These are phyloP conservation scores for Lepus europaeus DNA, from an alignment of 2,113 vertebrate genomes.

Conservation along the genomic window DNA sequence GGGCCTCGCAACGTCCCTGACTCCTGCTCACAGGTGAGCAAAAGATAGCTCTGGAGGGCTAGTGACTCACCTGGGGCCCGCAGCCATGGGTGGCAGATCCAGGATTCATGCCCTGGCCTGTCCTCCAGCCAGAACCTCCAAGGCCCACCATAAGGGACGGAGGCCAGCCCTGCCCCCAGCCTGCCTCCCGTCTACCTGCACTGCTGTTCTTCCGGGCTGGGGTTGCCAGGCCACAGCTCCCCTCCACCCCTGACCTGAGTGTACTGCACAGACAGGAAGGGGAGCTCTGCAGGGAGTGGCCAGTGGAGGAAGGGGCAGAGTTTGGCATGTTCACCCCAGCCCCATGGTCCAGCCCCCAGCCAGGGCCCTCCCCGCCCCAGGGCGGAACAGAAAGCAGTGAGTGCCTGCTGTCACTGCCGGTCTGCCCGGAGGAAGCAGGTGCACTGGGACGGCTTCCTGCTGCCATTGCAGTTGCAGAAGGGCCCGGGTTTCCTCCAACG, in stretches of 20 bases:
- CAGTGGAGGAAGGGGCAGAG: slow-evolving; percentile 20
- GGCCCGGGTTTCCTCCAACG: slow-evolving; percentile 56
- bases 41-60: slow-evolving; percentile 28
- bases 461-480: slow-evolving; percentile 39
- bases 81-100: not conserved
- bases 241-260: not conserved
- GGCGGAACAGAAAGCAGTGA: slow-evolving; percentile 66
- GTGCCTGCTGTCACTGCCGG: not conserved
- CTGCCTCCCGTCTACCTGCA: not conserved
- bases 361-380: not conserved
- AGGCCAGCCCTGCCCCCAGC: not conserved
- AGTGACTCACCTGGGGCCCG: not conserved
- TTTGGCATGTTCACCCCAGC: not conserved
- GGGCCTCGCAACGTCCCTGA: not conserved
- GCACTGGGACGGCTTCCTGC: slow-evolving; percentile 78
- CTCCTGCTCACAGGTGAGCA: not conserved
- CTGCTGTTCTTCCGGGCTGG: not conserved
- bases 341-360: not conserved
- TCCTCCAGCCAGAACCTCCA: not conserved
- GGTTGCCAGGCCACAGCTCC: not conserved
- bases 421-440: slow-evolving; percentile 80
- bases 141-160: not conserved
- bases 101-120: not conserved
- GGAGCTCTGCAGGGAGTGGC: slow-evolving; percentile 11
- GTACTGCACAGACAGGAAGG: not conserved